Evolutionary conservation across 2,888 invertebrate genomes (phyloP).

Genomic region (Zhengitettix transpicula): DNA sequence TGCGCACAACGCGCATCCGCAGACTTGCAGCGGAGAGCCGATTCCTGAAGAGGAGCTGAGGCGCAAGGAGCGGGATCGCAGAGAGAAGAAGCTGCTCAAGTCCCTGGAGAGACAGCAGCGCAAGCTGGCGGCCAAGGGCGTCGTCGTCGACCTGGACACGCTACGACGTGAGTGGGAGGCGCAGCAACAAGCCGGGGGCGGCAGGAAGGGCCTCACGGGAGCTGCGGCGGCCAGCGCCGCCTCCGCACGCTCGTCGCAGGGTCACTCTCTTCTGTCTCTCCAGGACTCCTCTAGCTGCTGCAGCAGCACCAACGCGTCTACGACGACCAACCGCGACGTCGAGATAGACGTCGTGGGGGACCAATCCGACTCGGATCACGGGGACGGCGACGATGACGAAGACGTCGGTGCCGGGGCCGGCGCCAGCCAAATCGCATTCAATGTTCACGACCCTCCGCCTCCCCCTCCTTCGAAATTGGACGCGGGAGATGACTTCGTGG

Average conservation of each 20-base stretch:
- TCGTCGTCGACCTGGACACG: conserved; percentile 73
- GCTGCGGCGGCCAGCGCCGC: conserved; percentile 32
- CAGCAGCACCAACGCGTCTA: neutral
- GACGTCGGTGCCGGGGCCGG: neutral
- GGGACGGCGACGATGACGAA: conserved; percentile 16
- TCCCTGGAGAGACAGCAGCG: conserved; percentile 82
- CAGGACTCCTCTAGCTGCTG: neutral
- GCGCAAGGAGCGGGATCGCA: conserved; percentile 71
- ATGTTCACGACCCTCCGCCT: too few species aligned
- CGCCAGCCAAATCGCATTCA: neutral
- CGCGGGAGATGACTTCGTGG: neutral
- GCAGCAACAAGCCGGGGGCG: conserved; percentile 39
- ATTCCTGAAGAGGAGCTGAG: conserved; percentile 81
- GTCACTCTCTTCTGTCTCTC: neutral
- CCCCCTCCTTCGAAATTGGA: too few species aligned
- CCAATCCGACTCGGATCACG: conserved; percentile 53
- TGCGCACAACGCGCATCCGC: conserved; percentile 95
- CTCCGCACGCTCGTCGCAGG: neutral
- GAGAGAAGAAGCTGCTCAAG: conserved; percentile 82
- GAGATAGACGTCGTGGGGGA: conserved; percentile 72
- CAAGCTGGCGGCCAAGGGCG: conserved; percentile 80
- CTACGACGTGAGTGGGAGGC: conserved; percentile 71
- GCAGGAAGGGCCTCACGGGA: conserved; percentile 46
- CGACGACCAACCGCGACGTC: conserved; percentile 26
- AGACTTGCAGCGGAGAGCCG: conserved; percentile 93